Base-by-base conservation (phyloP, 1,140 invertebrate species). In the Helicoverpa armigera region DNA sequence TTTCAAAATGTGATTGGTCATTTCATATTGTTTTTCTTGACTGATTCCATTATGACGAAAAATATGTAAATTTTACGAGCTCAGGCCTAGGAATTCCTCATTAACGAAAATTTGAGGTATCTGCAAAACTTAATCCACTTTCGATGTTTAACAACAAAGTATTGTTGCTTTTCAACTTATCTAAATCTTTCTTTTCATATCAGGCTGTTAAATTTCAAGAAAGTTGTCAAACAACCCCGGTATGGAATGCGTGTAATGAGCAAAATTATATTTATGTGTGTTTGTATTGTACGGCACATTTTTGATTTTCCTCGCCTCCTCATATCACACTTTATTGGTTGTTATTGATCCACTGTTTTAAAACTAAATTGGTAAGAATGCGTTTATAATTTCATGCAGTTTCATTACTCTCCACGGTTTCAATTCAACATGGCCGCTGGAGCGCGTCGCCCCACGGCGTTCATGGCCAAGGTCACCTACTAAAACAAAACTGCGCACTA, bases 401-500 rank as follows among this genome's bases (percentile, higher is more conserved):
- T 92, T 88, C 87, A 91, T 93, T 90, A 92, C 84, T 90, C 86
- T 91, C 84, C 85, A 89, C 85, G 86, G 86, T 89, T 88, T 81
- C 83, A 88, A 90, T 92, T 87, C 89, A 92, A 91, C 88, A 91
- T 92, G 91, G 91, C 89, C 90, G 91, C 88, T 90, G 87, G 86
- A 90, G 91, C 91, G 94, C 87, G 91, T 88, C 93, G 92, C 89
- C 90, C 92, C 88, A 87, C 84, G 77, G 83, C 91, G 92, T 94
- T 93, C 92, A 95, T 87, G 91, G 92, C 85, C 93, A 95, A 95
- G 93, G 93, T 95, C 92, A 93, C 85, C 87, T 75, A 87, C 84
- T 92, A 92, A 91, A 90, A 91, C 90, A 89, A 91, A 94, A 93
- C 91, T 92, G 92, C 91, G 91, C 91, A 92, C 82, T 90, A 85